phyloP scores from a whole-genome alignment of 2,797 vertebrate genomes.

The Gymnothorax javanicus region DNA sequence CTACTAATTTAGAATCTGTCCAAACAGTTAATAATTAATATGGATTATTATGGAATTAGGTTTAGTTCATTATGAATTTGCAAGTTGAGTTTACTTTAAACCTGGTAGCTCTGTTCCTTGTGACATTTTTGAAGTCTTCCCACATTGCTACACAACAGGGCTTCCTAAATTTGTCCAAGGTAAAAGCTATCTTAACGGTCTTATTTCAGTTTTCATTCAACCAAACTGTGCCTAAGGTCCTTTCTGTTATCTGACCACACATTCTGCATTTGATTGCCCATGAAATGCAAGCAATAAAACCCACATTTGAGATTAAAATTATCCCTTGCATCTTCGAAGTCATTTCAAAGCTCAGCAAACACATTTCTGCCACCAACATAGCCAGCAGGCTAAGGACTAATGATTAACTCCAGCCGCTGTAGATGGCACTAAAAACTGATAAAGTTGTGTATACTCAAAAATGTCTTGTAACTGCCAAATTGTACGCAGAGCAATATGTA shows the following conservation, averaged over 20 bases:
- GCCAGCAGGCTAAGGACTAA: neutral
- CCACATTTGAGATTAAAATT: constrained; percentile 4
- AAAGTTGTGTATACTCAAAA: neutral
- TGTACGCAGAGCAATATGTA: neutral
- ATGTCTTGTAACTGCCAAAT: neutral
- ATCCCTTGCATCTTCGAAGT: neutral
- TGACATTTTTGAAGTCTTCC: no score
- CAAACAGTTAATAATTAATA: no score
- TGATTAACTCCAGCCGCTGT: neutral
- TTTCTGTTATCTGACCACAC: neutral
- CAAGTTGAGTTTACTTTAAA: no score
- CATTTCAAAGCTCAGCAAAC: neutral
- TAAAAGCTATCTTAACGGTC: neutral
- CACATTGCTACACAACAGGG: neutral
- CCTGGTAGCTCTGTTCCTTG: no score
- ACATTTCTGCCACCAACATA: neutral
- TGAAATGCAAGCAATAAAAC: neutral
- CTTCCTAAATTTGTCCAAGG: neutral
- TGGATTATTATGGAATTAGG: no score
- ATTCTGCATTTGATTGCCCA: neutral
- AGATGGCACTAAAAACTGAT: neutral
- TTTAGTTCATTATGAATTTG: no score
- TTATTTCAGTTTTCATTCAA: neutral
- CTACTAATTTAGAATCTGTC: no score
- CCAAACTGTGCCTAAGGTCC: neutral